These are phyloP conservation scores for Gonocerus acuteangulatus DNA, from an alignment of 2,888 invertebrate genomes.

Conservation along the genomic window DNA sequence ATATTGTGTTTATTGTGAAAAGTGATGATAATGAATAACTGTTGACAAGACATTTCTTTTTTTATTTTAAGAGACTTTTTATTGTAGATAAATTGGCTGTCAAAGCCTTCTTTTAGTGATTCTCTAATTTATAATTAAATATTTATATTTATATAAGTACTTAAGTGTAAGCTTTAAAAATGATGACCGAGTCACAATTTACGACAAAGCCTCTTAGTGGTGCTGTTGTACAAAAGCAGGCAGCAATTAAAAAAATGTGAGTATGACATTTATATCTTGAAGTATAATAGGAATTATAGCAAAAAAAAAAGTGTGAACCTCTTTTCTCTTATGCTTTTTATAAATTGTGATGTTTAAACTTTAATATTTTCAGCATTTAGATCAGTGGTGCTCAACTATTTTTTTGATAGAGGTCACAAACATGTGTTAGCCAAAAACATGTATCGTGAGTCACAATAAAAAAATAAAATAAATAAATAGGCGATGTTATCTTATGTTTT, in stretches of 20 bases:
- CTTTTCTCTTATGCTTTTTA: too few species aligned
- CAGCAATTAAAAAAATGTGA: background rate
- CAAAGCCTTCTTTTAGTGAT: background rate
- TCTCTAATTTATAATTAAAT: background rate
- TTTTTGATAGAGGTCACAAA: too few species aligned
- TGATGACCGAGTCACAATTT: slow-evolving; percentile 24
- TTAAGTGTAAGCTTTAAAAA: slow-evolving; percentile 18
- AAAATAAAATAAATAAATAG: too few species aligned
- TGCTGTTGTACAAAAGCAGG: background rate
- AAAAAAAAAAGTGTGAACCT: too few species aligned
- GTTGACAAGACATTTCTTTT: background rate
- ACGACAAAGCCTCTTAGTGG: slow-evolving; percentile 6
- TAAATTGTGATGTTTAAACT: too few species aligned
- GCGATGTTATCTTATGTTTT: too few species aligned
- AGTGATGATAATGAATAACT: slow-evolving; percentile 15
- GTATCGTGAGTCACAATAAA: too few species aligned
- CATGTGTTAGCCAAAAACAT: too few species aligned
- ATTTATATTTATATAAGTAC: background rate
- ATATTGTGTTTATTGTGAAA: slow-evolving; percentile 11
- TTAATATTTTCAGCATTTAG: too few species aligned
- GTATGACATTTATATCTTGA: too few species aligned
- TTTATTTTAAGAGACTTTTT: background rate
- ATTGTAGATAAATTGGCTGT: background rate
- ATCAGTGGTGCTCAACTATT: too few species aligned
- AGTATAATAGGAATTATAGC: too few species aligned